Percentiles rank a stretch among this genome's conserved stretches.
phyloP scores from a whole-genome alignment of 2,888 invertebrate species.

The Amphipoea oculea region DNA sequence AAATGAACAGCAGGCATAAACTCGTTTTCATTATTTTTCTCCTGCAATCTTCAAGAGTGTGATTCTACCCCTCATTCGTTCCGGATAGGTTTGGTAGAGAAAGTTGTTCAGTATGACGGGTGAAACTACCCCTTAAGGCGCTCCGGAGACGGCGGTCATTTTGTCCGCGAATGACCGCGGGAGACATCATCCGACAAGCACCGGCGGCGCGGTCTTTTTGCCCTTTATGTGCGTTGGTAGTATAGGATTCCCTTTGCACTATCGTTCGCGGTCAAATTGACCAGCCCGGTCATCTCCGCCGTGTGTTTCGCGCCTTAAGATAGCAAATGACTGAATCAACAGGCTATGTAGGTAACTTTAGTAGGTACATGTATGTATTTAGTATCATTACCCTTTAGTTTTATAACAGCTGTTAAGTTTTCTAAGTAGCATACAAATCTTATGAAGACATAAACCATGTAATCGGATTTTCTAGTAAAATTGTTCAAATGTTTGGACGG shows the following conservation, averaged over 20 bases:
- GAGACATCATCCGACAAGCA: too few species aligned
- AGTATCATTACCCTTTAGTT: slow-evolving; percentile 19
- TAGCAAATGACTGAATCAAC: slow-evolving; percentile 1
- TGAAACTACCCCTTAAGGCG: not conserved
- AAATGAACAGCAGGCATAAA: not conserved
- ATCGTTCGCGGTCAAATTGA: too few species aligned
- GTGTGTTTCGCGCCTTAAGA: not conserved
- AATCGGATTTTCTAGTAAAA: slow-evolving; percentile 53
- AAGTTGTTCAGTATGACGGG: not conserved
- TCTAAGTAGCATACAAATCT: slow-evolving; percentile 22
- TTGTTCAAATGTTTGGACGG: slow-evolving; percentile 51
- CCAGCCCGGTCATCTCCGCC: too few species aligned
- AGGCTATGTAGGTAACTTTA: not conserved
- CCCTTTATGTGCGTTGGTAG: too few species aligned
- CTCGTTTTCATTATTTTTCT: not conserved
- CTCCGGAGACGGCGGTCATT: too few species aligned
- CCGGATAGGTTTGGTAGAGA: not conserved
- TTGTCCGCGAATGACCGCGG: too few species aligned
- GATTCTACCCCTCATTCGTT: not conserved
- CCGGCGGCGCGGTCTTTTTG: too few species aligned
- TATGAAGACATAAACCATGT: slow-evolving; percentile 47
- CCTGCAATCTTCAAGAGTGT: not conserved
- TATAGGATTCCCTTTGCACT: too few species aligned
- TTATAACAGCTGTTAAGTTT: slow-evolving; percentile 28
- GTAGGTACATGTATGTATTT: not conserved